Conservation (phyloP, 2,113 vertebrate species). For the Syngnathus typhle region DNA sequence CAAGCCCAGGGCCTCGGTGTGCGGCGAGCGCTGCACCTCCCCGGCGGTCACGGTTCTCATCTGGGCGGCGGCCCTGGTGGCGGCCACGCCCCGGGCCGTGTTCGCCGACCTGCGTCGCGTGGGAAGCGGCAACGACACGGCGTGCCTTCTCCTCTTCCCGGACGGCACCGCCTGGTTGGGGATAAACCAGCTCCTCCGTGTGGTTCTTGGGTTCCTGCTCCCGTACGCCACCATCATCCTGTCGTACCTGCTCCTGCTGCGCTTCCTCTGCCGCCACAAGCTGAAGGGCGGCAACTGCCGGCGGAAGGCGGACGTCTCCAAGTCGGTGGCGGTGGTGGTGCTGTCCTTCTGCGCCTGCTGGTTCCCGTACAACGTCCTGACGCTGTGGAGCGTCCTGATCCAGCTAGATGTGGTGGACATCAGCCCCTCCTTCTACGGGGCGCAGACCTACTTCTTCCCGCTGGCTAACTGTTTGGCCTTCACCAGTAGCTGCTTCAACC, state of each 20-base stretch:
- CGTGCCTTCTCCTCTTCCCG: conserved; percentile 70
- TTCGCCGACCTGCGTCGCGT: conserved; percentile 57
- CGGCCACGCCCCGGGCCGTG: conserved; percentile 55
- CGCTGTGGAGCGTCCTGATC: conserved; percentile 64
- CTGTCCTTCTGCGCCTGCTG: conserved; percentile 72
- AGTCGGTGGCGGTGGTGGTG: conserved; percentile 67
- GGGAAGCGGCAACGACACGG: conserved; percentile 57
- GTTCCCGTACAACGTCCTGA: conserved; percentile 73
- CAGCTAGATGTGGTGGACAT: conserved; percentile 64
- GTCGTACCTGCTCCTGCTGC: conserved; percentile 69
- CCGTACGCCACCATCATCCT: conserved; percentile 63
- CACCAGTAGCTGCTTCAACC: conserved; percentile 73
- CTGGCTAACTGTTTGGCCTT: conserved; percentile 71
- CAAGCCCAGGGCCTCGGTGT: conserved; percentile 39
- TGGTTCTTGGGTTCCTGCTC: conserved; percentile 68
- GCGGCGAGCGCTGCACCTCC: conserved; percentile 29
- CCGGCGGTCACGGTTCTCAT: conserved; percentile 54
- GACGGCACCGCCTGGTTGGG: conserved; percentile 63
- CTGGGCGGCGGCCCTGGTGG: conserved; percentile 59
- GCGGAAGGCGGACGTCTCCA: conserved; percentile 59
- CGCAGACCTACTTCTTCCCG: conserved; percentile 72
- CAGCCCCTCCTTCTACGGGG: conserved; percentile 56
- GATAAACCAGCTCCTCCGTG: conserved; percentile 66
- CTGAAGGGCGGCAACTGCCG: conserved; percentile 46
- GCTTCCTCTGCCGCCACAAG: conserved; percentile 64